Evolutionary conservation across 2,888 invertebrate genomes (phyloP), one percentile per base, ranked within the genome.

Genomic region (Mesorhabditis sp.): DNA sequence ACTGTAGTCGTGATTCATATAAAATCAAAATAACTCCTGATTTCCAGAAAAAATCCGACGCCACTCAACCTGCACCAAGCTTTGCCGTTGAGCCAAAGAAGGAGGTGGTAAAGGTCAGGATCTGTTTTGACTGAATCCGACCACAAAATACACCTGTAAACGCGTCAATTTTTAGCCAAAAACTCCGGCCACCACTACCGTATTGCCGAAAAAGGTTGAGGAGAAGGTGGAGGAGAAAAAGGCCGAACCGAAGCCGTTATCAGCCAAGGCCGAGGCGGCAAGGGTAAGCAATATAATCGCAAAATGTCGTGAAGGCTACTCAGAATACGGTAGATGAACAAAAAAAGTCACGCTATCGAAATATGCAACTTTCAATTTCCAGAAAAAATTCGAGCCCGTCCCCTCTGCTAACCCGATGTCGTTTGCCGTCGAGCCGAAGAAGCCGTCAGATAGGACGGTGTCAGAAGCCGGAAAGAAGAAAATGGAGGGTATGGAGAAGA

Each of bases 61-160:
- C 58, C n/a, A 50, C 58, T 1, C 58, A 10, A n/a, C 10, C 58
- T 10, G 10, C 58, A 1, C 10, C n/a, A 0, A 50, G 58, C n/a
- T 50, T 50, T n/a, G 58, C 58, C n/a, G 58, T 50, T 50, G 58
- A 50, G 58, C 58, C 58, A 2, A 50, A 50, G n/a, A 50, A 50
- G 58, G 58, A 50, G 1, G n/a, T 50, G 58, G 1, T 28, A 28
- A 28, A 28, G 28, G 28, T 28, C 28, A 28, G n/a, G n/a, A 50
- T 50, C n/a, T 50, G 58, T 28, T 28, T 28, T 28, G 28, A 28
- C 28, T 28, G 28, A 28, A 28, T 28, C 28, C 28, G 28, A 2
- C 28, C 2, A 28, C 28, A 28, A 28, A 28, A 28, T 28, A 28
- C 28, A 28, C 28, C 2, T 28, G 28, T 28, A 28, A 28, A 28